Base-by-base conservation (phyloP, 2,797 vertebrate genomes). In the Orestias chungarensis region DNA sequence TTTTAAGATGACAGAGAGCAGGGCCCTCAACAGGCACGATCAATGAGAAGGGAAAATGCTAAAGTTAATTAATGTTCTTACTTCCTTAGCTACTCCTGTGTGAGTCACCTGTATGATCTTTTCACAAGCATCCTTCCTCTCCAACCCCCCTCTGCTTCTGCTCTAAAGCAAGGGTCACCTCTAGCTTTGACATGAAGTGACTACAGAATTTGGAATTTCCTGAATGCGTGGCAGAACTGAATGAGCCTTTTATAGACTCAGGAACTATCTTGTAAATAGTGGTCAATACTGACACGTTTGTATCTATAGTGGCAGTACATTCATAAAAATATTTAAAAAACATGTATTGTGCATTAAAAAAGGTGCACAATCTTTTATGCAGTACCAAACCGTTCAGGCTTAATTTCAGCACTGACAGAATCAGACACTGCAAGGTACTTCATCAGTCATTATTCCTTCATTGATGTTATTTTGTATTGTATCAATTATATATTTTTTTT, bases 31-130 rank as follows among this genome's bases (percentile, higher is more conserved):
- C 71, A 47, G 1, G 3, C 1, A 54, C 83, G 65, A 84, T 79
- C 66, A 75, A 80, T 25, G 65, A 8, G 66, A 64, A 1, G 59
- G 64, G 80, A 82, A 55, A 49, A 74, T 25, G 49, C 55, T n/a
- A 42, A 64, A 1, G 1, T 78, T 62, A 83, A 85, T 75, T 52
- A 82, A 44, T 6, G 10, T 23, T 61, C 80, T 79, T 82, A 82
- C 68, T 23, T 31, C n/a, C 76, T 61, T 1, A 40, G 25, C 62
- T 50, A 23, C 66, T 54, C 35, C 50, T 3, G 35, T 18, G 27
- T 66, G 81, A 75, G 71, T 40, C 3, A 35, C 35, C 25, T 3
- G 0, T 73, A 9, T 11, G 62, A 68, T 65, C 68, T 65, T 67
- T 66, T 59, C 54, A 57, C 66, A 3, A 44, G 47, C n/a, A 40